Percentiles rank a stretch among this genome's conserved stretches.
Evolutionary conservation across 2,797 vertebrate genomes (phyloP).

Genomic region (Aulostomus chinensis): DNA sequence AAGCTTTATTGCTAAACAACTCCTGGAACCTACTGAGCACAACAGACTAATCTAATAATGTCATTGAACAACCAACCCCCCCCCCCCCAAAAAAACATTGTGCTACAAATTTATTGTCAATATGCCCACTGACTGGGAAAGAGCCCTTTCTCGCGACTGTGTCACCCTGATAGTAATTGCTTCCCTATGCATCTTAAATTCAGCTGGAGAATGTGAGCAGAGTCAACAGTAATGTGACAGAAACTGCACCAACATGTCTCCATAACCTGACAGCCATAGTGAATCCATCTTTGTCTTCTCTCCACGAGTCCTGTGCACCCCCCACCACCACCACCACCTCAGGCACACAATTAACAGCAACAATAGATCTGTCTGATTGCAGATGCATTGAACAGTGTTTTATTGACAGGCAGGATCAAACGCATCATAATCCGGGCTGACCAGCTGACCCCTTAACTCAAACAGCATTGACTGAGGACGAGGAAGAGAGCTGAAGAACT

Average conservation of each 20-base stretch:
- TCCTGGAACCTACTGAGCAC: too few species aligned
- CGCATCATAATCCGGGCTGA: conserved; percentile 61
- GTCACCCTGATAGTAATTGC: conserved; percentile 7
- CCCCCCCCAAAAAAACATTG: background rate
- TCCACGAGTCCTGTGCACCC: background rate
- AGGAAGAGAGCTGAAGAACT: conserved; percentile 6
- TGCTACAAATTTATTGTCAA: background rate
- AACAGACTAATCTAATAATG: too few species aligned
- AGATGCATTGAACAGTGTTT: conserved; percentile 33
- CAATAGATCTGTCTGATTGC: conserved; percentile 42
- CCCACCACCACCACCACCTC: conserved; percentile 31
- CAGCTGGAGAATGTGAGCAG: conserved; percentile 24
- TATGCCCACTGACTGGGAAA: background rate
- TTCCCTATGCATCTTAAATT: conserved; percentile 1
- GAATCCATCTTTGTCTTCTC: conserved; percentile 42
- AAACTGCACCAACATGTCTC: conserved; percentile 19
- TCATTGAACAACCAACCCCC: too few species aligned
- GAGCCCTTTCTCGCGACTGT: background rate
- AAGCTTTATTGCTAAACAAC: too few species aligned
- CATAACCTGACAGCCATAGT: conserved; percentile 37
- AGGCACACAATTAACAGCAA: conserved; percentile 47
- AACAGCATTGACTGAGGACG: conserved; percentile 39
- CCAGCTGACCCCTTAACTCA: conserved; percentile 48
- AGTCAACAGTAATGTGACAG: conserved; percentile 22
- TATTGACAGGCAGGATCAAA: conserved; percentile 61